phyloP scores from a whole-genome alignment of 2,888 invertebrate species.

The Nephrocerus scutellatus region DNA sequence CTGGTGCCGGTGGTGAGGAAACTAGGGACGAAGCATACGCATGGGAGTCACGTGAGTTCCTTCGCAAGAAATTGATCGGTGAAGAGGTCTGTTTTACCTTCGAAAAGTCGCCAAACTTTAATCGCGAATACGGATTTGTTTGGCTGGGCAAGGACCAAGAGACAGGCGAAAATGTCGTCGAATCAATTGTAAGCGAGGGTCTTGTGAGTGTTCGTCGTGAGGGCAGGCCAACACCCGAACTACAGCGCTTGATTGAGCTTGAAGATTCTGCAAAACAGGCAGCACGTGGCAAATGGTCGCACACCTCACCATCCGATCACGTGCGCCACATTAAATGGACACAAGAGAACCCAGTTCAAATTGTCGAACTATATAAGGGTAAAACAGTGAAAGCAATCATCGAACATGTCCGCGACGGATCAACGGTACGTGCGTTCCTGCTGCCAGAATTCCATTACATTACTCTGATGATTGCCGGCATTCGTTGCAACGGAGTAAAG shows the following conservation, averaged over 20 bases:
- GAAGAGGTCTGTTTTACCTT: slow-evolving; percentile 79
- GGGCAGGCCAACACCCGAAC: slow-evolving; percentile 59
- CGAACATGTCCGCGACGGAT: slow-evolving; percentile 96
- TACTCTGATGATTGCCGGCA: slow-evolving; percentile 93
- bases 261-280: slow-evolving; percentile 86
- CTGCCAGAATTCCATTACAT: slow-evolving; percentile 86
- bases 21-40: slow-evolving; percentile 88
- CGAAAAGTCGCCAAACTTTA: slow-evolving; percentile 76
- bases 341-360: slow-evolving; percentile 73
- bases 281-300: slow-evolving; percentile 76
- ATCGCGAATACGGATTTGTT: slow-evolving; percentile 82
- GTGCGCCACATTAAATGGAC: slow-evolving; percentile 83
- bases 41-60: slow-evolving; percentile 94
- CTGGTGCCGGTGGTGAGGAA: slow-evolving; percentile 56
- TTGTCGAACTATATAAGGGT: slow-evolving; percentile 77
- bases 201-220: slow-evolving; percentile 72
- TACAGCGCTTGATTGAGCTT: slow-evolving; percentile 67
- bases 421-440: slow-evolving; percentile 86
- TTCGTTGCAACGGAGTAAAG: slow-evolving; percentile 77
- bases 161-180: slow-evolving; percentile 81
- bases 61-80: slow-evolving; percentile 86
- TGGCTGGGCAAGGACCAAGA: slow-evolving; percentile 75
- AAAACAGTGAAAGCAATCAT: slow-evolving; percentile 89
- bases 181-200: slow-evolving; percentile 83
- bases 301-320: slow-evolving; percentile 54